Conservation (phyloP, 2,888 invertebrate species). For the Limenitis camilla region DNA sequence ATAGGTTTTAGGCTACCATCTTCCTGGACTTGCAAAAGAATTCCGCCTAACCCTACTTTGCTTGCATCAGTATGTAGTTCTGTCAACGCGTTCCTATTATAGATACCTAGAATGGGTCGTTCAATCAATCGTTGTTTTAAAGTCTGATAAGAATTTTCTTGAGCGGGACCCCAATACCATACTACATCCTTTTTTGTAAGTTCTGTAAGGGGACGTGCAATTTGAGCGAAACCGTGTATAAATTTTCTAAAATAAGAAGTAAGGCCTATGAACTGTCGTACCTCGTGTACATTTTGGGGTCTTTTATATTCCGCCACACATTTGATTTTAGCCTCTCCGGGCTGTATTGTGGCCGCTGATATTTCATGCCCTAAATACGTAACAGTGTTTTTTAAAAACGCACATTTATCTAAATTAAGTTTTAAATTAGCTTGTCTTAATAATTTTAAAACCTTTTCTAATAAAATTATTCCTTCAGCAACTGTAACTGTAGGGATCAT, state of each 20-base stretch:
- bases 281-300: no score
- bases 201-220: slow-evolving; percentile 10
- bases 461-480: slow-evolving; percentile 19
- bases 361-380: slow-evolving; percentile 31
- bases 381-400: no score
- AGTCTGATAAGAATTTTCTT: slow-evolving; percentile 1
- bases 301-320: no score
- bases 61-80: slow-evolving; percentile 6
- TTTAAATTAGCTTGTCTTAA: no score
- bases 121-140: slow-evolving; percentile 5
- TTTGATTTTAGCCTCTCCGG: no score
- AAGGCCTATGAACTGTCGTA: slow-evolving; percentile 33
- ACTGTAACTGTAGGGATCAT: slow-evolving; percentile 15
- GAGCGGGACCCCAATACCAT: slow-evolving; percentile 10
- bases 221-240: slow-evolving; percentile 22
- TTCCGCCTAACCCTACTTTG: not conserved
- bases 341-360: slow-evolving; percentile 21
- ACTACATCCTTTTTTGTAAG: slow-evolving; percentile 2
- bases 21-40: not conserved
- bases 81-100: no score
- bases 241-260: slow-evolving; percentile 22
- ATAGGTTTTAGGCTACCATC: no score
- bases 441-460: no score
- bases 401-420: no score
- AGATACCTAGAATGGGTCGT: not conserved